Percentiles rank a stretch among this genome's conserved stretches.
phyloP scores from a whole-genome alignment of 2,797 vertebrate species.

The Acropternis orthonyx region DNA sequence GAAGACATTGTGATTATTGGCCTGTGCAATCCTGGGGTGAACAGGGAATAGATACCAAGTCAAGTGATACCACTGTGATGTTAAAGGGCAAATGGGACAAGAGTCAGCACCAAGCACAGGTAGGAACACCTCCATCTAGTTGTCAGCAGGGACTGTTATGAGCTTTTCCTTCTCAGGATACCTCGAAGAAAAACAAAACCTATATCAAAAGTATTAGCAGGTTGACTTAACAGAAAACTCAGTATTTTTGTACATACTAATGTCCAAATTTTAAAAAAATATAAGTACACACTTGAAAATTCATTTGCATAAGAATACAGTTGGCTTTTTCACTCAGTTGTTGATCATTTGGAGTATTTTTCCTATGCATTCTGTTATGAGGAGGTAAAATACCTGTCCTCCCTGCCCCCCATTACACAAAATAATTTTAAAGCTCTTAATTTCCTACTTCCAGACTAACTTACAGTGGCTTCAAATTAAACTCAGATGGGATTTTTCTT shows the following conservation, averaged over 20 bases:
- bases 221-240: neutral
- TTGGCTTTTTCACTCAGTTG: neutral
- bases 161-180: neutral
- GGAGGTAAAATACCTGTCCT: neutral
- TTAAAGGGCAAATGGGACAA: neutral
- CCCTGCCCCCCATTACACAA: neutral
- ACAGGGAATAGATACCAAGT: neutral
- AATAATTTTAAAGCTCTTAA: neutral
- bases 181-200: neutral
- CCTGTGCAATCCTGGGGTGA: neutral
- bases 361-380: neutral
- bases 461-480: neutral
- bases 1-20: neutral
- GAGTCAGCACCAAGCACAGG: accelerated
- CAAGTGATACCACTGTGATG: neutral
- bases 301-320: neutral
- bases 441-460: neutral
- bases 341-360: neutral
- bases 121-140: neutral
- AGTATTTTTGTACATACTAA: neutral
- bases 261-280: neutral
- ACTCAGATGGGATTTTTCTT: neutral
- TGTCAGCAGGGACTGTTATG: neutral
- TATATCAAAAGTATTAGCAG: neutral
- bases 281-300: neutral